A percentile compares a stretch with the other conserved stretches of the same genome.
Conservation (phyloP, 1,140 invertebrate species). For the Hormaphis cornu region DNA sequence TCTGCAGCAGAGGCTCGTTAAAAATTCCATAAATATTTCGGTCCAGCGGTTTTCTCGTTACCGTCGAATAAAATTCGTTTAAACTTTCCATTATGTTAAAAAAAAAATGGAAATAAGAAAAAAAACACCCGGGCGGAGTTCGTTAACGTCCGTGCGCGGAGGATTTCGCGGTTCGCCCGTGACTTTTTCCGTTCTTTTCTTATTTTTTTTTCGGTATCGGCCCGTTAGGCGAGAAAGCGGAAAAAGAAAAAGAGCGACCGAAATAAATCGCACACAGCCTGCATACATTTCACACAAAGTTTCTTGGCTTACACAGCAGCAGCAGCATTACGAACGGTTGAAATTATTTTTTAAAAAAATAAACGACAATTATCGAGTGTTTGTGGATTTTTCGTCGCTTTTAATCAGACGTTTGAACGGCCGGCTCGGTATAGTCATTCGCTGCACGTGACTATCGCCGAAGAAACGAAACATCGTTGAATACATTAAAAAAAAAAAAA, state of each 20-base stretch:
- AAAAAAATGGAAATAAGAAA: too few species aligned
- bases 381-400: too few species aligned
- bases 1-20: background rate
- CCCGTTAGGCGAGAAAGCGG: background rate
- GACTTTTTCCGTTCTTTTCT: background rate
- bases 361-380: too few species aligned
- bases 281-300: conserved; percentile 4
- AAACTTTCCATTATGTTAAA: conserved; percentile 26
- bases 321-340: background rate
- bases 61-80: background rate
- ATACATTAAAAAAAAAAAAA: too few species aligned
- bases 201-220: background rate
- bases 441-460: too few species aligned
- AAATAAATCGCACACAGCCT: background rate
- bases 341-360: background rate
- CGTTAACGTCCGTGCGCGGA: conserved; percentile 2
- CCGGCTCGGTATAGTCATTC: too few species aligned
- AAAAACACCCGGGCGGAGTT: background rate
- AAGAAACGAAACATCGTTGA: too few species aligned
- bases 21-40: conserved; percentile 31
- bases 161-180: background rate
- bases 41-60: conserved; percentile 21
- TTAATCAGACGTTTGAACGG: too few species aligned
- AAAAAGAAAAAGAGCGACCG: background rate
- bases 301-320: conserved; percentile 18